These are phyloP conservation scores for Chaenocephalus aceratus DNA, from an alignment of 2,113 vertebrate genomes.

Conservation along the genomic window DNA sequence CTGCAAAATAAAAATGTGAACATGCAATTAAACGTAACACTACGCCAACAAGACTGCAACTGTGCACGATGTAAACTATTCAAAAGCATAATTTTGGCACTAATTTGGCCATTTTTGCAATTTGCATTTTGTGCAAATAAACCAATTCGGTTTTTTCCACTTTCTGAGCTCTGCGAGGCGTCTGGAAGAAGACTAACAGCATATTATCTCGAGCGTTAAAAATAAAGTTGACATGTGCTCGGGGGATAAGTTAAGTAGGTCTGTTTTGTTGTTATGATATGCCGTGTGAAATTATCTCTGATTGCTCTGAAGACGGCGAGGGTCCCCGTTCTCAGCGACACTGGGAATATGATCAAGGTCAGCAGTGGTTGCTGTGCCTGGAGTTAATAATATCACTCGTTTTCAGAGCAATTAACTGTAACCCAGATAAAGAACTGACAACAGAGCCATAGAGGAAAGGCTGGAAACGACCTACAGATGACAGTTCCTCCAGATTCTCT, in stretches of 20 bases:
- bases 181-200: conserved; percentile 19
- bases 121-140: background rate
- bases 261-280: conserved; percentile 43
- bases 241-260: conserved; percentile 55
- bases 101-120: too few relatives aligned
- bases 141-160: background rate
- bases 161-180: conserved; percentile 20
- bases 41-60: too few relatives aligned
- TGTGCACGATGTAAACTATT: background rate
- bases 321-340: background rate
- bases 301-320: conserved; percentile 37
- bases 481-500: background rate
- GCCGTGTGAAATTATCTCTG: conserved; percentile 39
- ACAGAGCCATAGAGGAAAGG: conserved; percentile 20
- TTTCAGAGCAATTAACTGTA: conserved; percentile 56
- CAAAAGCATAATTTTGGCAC: background rate
- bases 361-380: conserved; percentile 34
- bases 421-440: conserved; percentile 59
- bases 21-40: too few relatives aligned
- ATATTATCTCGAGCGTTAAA: conserved; percentile 32
- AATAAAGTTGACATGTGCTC: conserved; percentile 54
- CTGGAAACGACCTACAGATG: conserved; percentile 6
- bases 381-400: conserved; percentile 40
- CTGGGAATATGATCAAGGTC: conserved; percentile 54
- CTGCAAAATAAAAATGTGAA: background rate